phyloP scores from a whole-genome alignment of 2,888 invertebrate genomes.

The Spisula solida region DNA sequence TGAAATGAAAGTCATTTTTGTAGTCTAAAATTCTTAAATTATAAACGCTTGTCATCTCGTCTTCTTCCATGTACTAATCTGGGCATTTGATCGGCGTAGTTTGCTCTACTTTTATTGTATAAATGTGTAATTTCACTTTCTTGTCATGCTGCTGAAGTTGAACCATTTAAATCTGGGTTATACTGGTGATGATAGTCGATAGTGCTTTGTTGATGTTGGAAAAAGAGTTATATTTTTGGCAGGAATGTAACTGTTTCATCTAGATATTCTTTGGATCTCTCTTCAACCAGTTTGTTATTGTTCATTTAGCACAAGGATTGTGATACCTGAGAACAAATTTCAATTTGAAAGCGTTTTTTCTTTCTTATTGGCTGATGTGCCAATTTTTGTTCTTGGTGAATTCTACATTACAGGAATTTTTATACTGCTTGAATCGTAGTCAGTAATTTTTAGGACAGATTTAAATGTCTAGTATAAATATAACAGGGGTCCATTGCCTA shows the following conservation, averaged over 20 bases:
- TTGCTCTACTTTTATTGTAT: too few relatives aligned
- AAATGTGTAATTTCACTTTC: neutral
- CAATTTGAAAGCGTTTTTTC: neutral
- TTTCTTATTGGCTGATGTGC: neutral
- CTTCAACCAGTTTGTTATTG: constrained; percentile 4
- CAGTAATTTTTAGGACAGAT: too few relatives aligned
- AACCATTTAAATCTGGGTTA: neutral
- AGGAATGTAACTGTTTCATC: neutral
- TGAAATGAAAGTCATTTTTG: too few relatives aligned
- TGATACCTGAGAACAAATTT: constrained; percentile 9
- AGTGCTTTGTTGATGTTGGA: neutral
- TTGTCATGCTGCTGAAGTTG: neutral
- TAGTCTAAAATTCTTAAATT: too few relatives aligned
- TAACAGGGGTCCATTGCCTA: too few relatives aligned
- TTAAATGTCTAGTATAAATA: too few relatives aligned
- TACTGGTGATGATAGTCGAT: neutral
- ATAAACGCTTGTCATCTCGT: too few relatives aligned
- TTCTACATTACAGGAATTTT: too few relatives aligned
- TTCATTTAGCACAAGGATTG: constrained; percentile 7
- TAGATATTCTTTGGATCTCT: neutral
- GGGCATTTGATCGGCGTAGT: too few relatives aligned
- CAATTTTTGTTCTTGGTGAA: neutral
- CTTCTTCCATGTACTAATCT: too few relatives aligned
- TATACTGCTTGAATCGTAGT: too few relatives aligned
- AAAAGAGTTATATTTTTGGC: neutral